Conservation (phyloP, 2,797 vertebrate species). For the Macropus fuliginosus region DNA sequence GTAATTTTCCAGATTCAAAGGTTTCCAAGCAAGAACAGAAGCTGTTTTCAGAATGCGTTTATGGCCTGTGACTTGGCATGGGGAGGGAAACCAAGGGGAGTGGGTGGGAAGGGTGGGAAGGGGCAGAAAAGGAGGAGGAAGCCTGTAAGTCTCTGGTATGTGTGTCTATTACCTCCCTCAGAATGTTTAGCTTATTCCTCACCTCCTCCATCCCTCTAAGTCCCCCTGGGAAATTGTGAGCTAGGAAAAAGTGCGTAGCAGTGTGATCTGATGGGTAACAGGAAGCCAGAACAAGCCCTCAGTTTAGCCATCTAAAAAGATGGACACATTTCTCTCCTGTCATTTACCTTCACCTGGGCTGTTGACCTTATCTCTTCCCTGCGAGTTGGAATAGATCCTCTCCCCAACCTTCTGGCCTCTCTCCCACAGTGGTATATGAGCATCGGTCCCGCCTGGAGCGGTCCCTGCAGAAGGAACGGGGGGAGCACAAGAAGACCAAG, state of each 20-base stretch:
- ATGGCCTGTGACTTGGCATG: background rate
- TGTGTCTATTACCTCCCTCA: background rate
- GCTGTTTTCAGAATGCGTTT: background rate
- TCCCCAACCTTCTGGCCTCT: background rate
- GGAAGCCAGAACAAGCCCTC: background rate
- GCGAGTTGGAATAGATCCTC: background rate
- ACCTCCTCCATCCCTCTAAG: background rate
- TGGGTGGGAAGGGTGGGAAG: background rate
- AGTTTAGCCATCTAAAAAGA: background rate
- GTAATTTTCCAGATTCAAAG: background rate
- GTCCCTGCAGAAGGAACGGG: slow-evolving; percentile 85
- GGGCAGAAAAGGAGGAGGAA: background rate
- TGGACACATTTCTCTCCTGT: background rate
- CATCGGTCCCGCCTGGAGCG: slow-evolving; percentile 85
- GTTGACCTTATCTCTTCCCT: background rate
- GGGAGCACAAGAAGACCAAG: slow-evolving; percentile 87
- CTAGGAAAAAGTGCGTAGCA: background rate
- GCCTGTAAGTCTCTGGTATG: background rate
- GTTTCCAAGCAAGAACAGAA: background rate
- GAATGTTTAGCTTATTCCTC: background rate
- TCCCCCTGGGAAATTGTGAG: background rate
- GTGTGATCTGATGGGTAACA: background rate
- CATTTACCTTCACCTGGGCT: background rate
- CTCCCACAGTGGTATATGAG: slow-evolving; percentile 84
- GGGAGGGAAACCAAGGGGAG: background rate